These are phyloP conservation scores for Dinomys branickii DNA, from an alignment of 2,113 vertebrate genomes.

Conservation along the genomic window DNA sequence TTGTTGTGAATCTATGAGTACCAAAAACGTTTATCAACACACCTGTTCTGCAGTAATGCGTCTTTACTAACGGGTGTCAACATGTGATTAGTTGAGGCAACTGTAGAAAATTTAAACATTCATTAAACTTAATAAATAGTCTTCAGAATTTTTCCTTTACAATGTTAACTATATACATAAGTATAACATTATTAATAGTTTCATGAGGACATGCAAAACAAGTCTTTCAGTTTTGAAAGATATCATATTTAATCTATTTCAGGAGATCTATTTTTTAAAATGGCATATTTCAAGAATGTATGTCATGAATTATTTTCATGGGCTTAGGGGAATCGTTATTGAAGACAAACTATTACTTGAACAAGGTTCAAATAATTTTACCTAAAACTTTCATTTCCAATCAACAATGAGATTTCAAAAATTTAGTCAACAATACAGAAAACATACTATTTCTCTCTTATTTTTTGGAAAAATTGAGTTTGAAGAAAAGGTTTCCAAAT, in stretches of 20 bases:
- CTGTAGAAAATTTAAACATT: background rate
- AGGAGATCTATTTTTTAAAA: slow-evolving; percentile 8
- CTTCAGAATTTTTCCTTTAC: background rate
- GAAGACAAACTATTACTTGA: slow-evolving; percentile 27
- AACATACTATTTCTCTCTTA: background rate
- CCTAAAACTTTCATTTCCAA: background rate
- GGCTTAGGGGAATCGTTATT: slow-evolving; percentile 1
- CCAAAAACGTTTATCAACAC: background rate
- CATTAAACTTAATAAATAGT: background rate
- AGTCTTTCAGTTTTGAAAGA: slow-evolving; percentile 36
- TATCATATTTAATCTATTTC: background rate
- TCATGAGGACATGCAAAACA: background rate
- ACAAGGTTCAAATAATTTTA: slow-evolving; percentile 2
- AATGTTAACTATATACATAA: background rate
- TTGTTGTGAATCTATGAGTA: background rate
- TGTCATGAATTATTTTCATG: slow-evolving; percentile 17
- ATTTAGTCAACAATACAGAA: background rate
- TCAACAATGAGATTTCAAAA: slow-evolving; percentile 37
- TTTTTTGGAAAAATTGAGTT: background rate
- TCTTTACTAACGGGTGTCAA: background rate
- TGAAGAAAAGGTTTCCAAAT: slow-evolving; percentile 10
- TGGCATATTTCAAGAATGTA: slow-evolving; percentile 7
- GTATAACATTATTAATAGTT: slow-evolving; percentile 36
- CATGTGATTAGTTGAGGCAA: background rate
- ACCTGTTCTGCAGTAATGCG: background rate